phyloP scores from a whole-genome alignment of 2,113 vertebrate species.

The Xenus cinereus region DNA sequence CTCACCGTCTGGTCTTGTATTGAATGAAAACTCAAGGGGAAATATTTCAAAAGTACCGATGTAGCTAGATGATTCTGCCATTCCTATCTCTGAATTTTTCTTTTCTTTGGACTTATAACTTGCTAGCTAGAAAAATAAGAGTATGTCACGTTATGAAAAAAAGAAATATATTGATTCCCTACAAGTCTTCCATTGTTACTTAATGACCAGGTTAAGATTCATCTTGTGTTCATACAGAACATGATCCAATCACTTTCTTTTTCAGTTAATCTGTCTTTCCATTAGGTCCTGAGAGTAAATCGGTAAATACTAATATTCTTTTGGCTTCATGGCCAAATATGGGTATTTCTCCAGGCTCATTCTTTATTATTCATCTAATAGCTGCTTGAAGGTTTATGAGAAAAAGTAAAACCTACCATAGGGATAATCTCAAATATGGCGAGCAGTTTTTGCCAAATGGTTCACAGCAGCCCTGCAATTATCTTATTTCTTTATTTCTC shows the following conservation, averaged over 20 bases:
- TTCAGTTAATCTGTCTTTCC: background rate
- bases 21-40: background rate
- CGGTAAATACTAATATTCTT: background rate
- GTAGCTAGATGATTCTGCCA: background rate
- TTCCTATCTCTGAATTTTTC: background rate
- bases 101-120: background rate
- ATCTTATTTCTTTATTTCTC: constrained; percentile 52
- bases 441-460: constrained; percentile 43
- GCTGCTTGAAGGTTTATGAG: constrained; percentile 4
- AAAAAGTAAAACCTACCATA: constrained; percentile 15
- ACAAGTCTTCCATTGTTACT: background rate
- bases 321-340: background rate
- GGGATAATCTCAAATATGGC: constrained; percentile 4
- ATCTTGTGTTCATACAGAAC: background rate
- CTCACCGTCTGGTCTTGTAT: background rate
- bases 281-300: background rate
- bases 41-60: background rate
- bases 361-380: constrained; percentile 34
- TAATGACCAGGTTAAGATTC: background rate
- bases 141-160: no score
- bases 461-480: constrained; percentile 13
- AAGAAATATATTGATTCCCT: background rate
- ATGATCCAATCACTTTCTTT: background rate
- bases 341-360: background rate
- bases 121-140: background rate